Base-by-base conservation (phyloP, 2,113 vertebrate genomes). In the Seriola aureovittata region DNA sequence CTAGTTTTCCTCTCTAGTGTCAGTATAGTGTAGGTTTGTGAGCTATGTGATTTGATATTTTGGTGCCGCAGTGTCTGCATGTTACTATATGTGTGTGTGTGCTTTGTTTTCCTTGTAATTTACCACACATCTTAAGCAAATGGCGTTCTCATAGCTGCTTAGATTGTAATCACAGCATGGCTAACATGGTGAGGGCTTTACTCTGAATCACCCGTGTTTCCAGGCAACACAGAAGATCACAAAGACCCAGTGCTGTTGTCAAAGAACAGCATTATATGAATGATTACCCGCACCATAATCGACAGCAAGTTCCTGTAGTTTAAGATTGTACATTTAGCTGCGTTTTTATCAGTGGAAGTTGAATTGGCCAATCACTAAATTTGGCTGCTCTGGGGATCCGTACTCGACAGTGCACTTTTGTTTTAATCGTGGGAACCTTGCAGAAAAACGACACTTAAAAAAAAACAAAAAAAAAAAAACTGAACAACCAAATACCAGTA, bases 81-180 rank as follows among this genome's bases (percentile, higher is more conserved):
- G 57, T 75, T 77, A 21, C 79, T 83, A 13, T 60, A 29, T 70
- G 66, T 71, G 72, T 65, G 80, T 50, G 46, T 48, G 58, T 29
- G 71, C 52, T 78, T 81, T 86, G 87, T 88, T 92, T 88, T 85
- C 34, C 76, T 78, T 85, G 78, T 48, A 75, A 80, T 88, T 88
- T 71, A 52, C 58, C 54, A 60, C 32, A 23, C 78, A 74, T 78
- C 64, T 76, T 44, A 80, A 84, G 78, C 87, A 80, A 92, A 88
- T 73, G 48, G 78, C 5, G 12, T 80, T 84, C 78, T 78, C 82
- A 71, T 67, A 67, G 78, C 76, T 77, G 79, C 88, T 80, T 68
- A 90, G 93, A 93, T 93, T 74, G 84, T 77, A 90, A 94, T 93
- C 93, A 82, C 69, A 66, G 64, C 54, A 77, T 72, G 82, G 48